Conservation (phyloP, 2,797 vertebrate genomes). For the Zalophus californianus region DNA sequence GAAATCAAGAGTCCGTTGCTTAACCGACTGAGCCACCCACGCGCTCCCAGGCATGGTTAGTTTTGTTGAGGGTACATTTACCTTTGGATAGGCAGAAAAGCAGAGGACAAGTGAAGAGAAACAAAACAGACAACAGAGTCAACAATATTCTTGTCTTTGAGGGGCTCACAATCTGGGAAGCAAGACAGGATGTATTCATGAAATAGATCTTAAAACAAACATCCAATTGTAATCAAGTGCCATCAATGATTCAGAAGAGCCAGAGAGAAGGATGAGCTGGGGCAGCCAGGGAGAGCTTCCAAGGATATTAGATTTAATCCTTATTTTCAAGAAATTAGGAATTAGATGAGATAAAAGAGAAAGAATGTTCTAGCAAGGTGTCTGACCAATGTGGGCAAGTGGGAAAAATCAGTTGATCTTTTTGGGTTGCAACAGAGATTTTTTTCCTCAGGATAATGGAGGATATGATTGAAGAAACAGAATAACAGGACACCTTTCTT, state of each 20-base stretch:
- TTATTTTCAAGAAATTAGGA: background rate
- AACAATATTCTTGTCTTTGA: background rate
- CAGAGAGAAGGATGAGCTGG: background rate
- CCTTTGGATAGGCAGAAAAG: background rate
- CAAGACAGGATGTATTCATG: background rate
- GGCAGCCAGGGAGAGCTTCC: background rate
- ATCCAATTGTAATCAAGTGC: too few species aligned
- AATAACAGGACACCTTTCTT: background rate
- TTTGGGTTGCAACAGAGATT: background rate
- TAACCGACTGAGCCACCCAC: background rate
- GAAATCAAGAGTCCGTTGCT: background rate
- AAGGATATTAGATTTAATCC: background rate
- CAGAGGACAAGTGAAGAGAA: background rate
- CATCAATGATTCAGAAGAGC: background rate
- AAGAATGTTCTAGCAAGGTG: background rate
- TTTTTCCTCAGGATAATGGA: background rate
- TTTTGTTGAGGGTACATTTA: background rate
- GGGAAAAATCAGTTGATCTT: background rate
- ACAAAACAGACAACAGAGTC: background rate
- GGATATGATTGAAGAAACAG: background rate
- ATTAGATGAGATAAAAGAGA: background rate
- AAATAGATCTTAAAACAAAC: background rate
- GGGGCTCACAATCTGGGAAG: background rate
- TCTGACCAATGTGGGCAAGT: background rate
- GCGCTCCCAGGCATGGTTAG: rapidly evolving